These are phyloP conservation scores for Planococcus citri DNA, from an alignment of 1,140 invertebrate genomes.

Conservation along the genomic window DNA sequence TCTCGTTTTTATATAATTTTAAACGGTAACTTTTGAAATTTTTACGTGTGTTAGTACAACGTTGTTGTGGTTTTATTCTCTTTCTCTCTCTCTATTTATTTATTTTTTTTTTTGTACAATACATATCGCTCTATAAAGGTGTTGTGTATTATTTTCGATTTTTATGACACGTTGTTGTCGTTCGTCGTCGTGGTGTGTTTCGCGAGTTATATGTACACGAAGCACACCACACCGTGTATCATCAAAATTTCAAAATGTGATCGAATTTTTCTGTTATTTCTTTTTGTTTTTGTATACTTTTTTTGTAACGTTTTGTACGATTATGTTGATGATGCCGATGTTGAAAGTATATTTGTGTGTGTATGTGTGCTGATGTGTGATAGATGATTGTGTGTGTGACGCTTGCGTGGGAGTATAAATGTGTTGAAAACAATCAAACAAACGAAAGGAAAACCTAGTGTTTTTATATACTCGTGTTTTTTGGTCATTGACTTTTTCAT, in stretches of 20 bases:
- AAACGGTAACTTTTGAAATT: neutral
- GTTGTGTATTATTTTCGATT: too few species aligned
- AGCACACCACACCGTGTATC: neutral
- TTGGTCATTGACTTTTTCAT: too few species aligned
- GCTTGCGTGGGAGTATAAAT: neutral
- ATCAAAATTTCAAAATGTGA: constrained; percentile 6
- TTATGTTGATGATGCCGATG: neutral
- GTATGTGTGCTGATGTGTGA: neutral
- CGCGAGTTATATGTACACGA: neutral
- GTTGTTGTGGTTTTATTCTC: too few species aligned
- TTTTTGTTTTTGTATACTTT: constrained; percentile 1
- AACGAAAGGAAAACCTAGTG: too few species aligned
- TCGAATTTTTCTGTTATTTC: neutral
- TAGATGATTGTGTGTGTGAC: neutral
- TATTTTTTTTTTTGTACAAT: neutral
- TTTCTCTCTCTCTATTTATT: too few species aligned
- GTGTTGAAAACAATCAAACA: neutral
- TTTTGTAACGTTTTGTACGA: constrained; percentile 1
- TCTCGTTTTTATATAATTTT: neutral
- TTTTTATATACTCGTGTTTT: too few species aligned
- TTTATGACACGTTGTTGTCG: too few species aligned
- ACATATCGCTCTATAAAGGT: neutral
- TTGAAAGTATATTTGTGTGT: neutral
- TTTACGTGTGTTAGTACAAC: neutral
- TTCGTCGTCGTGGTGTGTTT: too few species aligned